Base-by-base conservation (phyloP, 2,888 invertebrate species). In the Calephelis perditalis region DNA sequence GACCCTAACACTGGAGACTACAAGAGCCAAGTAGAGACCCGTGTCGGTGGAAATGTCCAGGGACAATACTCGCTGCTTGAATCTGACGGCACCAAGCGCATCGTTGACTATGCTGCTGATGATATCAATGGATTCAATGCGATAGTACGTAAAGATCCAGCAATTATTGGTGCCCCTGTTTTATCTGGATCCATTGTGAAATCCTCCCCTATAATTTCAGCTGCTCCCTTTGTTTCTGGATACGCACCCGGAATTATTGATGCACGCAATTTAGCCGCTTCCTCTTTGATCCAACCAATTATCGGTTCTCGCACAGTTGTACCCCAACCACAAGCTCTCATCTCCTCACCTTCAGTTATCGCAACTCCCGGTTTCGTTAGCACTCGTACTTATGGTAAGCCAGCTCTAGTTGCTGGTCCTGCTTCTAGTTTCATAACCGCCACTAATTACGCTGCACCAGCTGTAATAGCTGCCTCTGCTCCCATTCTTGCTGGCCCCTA, bases 91-190 rank as follows among this genome's bases (percentile, higher is more conserved):
- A 92, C 91, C 63, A 87, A 86, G 68, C 86, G 92, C 65, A 91
- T 86, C 15, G 92, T 92, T 1, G 92, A 92, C 78, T 92, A 92
- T 79, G 81, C 89, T 58, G 92, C 92, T 62, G 92, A 92, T 72
- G 89, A 91, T 62, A 74, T 91, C 62, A 91, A 92, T 68, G 92
- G 92, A 15, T 92, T 92, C 81, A 92, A 92, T 81, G 92, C 92
- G 47, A 86, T 92, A 26, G 92, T 92, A 40, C 87, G 89, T 70
- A 91, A 91, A 65, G 91, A 91, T 67, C 86, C 92, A 44, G 84
- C 78, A 46, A 76, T 82, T 52, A 75, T 80, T 5, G 72, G 86
- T 37, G 73, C 26, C 3, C 26, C 26, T 26, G 26, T 26, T 26
- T 26, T 26, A 26, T 26, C 26, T 26, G 26, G 26, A 26, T 26